Evolutionary conservation across 2,888 invertebrate genomes (phyloP).

Genomic region (Nebria brevicollis): DNA sequence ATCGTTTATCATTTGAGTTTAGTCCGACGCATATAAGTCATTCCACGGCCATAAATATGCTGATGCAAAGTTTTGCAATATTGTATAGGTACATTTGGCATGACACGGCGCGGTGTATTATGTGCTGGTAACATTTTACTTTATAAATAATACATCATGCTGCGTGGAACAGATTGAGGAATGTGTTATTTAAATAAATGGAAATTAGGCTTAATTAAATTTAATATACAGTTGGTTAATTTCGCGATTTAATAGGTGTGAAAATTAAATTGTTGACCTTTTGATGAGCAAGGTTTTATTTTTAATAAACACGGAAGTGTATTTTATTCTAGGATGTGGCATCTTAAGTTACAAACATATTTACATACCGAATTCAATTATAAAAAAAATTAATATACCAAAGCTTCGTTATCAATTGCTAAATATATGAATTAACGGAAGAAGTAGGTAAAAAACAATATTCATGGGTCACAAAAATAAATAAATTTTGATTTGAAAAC

Average conservation of each 20-base stretch:
- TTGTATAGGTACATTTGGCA: neutral
- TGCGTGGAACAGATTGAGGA: neutral
- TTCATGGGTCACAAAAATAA: too few relatives aligned
- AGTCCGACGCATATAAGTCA: conserved; percentile 24
- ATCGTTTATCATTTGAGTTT: conserved; percentile 20
- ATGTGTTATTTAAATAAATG: neutral
- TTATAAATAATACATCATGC: neutral
- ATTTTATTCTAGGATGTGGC: too few relatives aligned
- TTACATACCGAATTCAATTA: too few relatives aligned
- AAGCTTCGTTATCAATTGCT: too few relatives aligned
- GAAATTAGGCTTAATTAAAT: neutral
- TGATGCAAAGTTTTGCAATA: neutral
- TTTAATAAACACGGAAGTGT: neutral
- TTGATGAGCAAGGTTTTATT: neutral
- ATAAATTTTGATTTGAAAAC: neutral
- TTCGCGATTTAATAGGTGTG: neutral
- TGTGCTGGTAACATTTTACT: neutral
- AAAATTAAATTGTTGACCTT: neutral
- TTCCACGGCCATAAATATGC: conserved; percentile 27
- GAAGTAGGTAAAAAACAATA: too few relatives aligned
- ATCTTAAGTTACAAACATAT: too few relatives aligned
- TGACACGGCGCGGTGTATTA: neutral
- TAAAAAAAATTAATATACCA: too few relatives aligned
- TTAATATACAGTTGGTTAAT: neutral
- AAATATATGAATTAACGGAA: too few relatives aligned